Evolutionary conservation across 2,888 invertebrate species (phyloP).

Genomic region (Nymphalis urticae): DNA sequence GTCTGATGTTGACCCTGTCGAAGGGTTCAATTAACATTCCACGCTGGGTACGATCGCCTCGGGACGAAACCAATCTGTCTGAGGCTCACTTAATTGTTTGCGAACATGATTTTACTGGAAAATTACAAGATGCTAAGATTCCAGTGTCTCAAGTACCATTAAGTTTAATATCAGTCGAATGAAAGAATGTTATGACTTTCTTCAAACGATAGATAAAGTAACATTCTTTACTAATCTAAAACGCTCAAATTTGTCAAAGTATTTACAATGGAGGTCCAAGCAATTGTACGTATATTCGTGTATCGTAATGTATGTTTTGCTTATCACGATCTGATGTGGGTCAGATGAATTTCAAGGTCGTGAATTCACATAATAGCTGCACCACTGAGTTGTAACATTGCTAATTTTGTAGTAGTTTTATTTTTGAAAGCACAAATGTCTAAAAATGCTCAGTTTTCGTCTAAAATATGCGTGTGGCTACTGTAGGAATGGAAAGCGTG

Average conservation of each 20-base stretch:
- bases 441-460: too few species aligned
- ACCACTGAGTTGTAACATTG: too few species aligned
- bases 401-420: too few species aligned
- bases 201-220: slow-evolving; percentile 14
- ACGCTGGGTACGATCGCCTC: slow-evolving; percentile 61
- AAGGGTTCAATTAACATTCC: slow-evolving; percentile 72
- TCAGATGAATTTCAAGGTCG: too few species aligned
- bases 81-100: slow-evolving; percentile 70
- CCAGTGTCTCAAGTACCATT: slow-evolving; percentile 21
- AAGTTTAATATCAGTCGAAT: slow-evolving; percentile 27
- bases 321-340: too few species aligned
- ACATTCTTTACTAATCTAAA: slow-evolving; percentile 17
- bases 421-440: too few species aligned
- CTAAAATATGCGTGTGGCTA: too few species aligned
- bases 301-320: too few species aligned
- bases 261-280: slow-evolving; percentile 2
- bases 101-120: slow-evolving; percentile 67
- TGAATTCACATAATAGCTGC: too few species aligned
- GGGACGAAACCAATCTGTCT: slow-evolving; percentile 65
- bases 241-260: background rate
- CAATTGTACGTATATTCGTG: background rate
- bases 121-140: slow-evolving; percentile 35
- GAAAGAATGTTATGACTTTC: slow-evolving; percentile 22
- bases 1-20: slow-evolving; percentile 49
- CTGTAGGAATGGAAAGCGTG: too few species aligned